phyloP scores from a whole-genome alignment of 2,113 vertebrate species.

The Periophthalmodon schlosseri region DNA sequence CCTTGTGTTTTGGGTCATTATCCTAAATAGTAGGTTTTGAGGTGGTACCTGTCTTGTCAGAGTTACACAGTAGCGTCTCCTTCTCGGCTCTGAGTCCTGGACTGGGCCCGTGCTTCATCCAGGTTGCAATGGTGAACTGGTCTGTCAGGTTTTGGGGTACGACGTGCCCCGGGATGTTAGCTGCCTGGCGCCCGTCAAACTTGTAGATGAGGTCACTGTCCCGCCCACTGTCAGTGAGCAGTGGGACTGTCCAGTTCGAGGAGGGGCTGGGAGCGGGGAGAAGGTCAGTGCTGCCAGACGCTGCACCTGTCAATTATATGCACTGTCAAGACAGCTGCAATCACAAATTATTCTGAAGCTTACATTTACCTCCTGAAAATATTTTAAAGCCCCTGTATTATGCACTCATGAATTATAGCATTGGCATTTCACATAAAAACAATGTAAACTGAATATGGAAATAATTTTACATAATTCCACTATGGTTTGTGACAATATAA shows the following conservation, averaged over 20 bases:
- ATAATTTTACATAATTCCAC: background rate
- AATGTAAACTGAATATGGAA: background rate
- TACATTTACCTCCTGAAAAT: background rate
- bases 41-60: slow-evolving; percentile 90
- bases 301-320: slow-evolving; percentile 81
- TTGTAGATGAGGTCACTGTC: slow-evolving; percentile 90
- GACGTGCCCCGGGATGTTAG: slow-evolving; percentile 90
- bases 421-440: background rate
- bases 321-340: slow-evolving; percentile 1
- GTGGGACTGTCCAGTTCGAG: slow-evolving; percentile 90
- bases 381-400: background rate
- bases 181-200: slow-evolving; percentile 92
- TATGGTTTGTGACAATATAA: background rate
- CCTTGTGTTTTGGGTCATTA: background rate
- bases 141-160: slow-evolving; percentile 96
- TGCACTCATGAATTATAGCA: background rate
- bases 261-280: slow-evolving; percentile 86
- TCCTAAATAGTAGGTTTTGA: background rate
- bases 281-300: slow-evolving; percentile 93
- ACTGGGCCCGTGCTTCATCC: slow-evolving; percentile 98
- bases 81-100: slow-evolving; percentile 92
- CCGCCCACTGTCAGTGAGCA: slow-evolving; percentile 87
- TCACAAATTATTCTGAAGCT: background rate
- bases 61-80: slow-evolving; percentile 96
- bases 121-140: slow-evolving; percentile 94